These are phyloP conservation scores for Lochmaea crataegi DNA, from an alignment of 2,888 invertebrate species.

Conservation along the genomic window DNA sequence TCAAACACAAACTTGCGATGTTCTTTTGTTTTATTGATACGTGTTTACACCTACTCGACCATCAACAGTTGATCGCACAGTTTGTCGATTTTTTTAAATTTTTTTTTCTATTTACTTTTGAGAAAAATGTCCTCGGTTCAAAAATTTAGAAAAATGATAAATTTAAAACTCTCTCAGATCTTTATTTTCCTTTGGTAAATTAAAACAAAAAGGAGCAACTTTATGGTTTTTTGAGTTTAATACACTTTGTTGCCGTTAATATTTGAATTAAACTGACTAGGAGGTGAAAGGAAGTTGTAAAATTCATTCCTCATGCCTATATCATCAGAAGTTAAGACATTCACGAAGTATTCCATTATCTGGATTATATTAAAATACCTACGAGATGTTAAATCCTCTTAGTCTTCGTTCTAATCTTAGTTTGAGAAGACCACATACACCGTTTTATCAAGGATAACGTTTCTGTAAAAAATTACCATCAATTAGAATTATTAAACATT, in stretches of 20 bases:
- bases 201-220: background rate
- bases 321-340: background rate
- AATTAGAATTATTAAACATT: too few species aligned
- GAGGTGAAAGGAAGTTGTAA: background rate
- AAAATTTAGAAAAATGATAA: too few species aligned
- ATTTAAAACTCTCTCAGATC: too few species aligned
- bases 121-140: too few species aligned
- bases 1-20: slow-evolving; percentile 36
- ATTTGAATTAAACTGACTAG: background rate
- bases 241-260: background rate
- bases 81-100: background rate
- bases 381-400: background rate
- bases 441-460: too few species aligned
- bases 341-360: background rate
- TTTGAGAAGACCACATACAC: background rate
- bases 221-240: background rate
- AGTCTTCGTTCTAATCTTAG: background rate
- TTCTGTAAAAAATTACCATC: too few species aligned
- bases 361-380: background rate
- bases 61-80: slow-evolving; percentile 11
- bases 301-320: background rate
- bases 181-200: background rate
- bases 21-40: slow-evolving; percentile 30
- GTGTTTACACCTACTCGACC: slow-evolving; percentile 25
- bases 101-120: too few species aligned